A percentile compares a stretch with the other conserved stretches of the same genome.
These are phyloP conservation scores for Cebidichthys violaceus DNA, from an alignment of 2,113 vertebrate species.

Conservation along the genomic window DNA sequence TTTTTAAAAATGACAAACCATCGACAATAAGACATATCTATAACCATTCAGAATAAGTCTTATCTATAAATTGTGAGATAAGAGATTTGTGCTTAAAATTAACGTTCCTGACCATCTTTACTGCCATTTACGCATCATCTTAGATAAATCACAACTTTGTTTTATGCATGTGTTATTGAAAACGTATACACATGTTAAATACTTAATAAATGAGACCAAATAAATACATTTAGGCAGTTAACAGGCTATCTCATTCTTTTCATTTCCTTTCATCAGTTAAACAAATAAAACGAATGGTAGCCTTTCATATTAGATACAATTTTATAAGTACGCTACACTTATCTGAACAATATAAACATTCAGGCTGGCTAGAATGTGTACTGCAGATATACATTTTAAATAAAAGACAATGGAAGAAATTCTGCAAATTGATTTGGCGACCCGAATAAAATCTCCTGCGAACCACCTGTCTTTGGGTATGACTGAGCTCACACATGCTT, in stretches of 20 bases:
- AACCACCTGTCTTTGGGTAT: neutral
- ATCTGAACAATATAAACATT: neutral
- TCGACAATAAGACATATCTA: neutral
- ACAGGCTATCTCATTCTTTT: neutral
- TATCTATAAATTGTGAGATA: neutral
- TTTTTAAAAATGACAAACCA: neutral
- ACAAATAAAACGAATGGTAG: neutral
- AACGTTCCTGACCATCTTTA: neutral
- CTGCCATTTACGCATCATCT: neutral
- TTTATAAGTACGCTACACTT: neutral
- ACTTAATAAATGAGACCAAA: neutral
- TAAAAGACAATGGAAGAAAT: neutral
- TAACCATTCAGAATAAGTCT: neutral
- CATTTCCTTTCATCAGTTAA: neutral
- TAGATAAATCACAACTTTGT: neutral
- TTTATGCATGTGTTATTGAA: neutral
- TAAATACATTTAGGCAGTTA: neutral
- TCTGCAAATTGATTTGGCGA: neutral
- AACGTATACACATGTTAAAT: neutral
- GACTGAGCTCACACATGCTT: constrained; percentile 1
- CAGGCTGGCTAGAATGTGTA: neutral
- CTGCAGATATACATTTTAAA: neutral
- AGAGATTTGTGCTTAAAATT: neutral
- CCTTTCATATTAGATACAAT: neutral
- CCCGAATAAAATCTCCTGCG: neutral